These are phyloP conservation scores for Drosophila ezoana DNA, from an alignment of 2,888 invertebrate genomes.

Conservation along the genomic window DNA sequence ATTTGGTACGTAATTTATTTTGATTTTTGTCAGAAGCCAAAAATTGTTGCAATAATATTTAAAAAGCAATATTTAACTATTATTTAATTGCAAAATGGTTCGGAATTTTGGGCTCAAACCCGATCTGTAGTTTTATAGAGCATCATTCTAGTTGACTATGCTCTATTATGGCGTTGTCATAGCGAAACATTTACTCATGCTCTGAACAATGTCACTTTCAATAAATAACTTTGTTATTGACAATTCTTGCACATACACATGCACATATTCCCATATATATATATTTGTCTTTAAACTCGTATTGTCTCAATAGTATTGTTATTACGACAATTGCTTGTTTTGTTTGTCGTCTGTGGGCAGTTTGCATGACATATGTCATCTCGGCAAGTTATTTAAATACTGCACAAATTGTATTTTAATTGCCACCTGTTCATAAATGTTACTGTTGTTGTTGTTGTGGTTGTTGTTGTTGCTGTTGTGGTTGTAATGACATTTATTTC, in stretches of 20 bases:
- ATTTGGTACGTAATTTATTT: too few relatives aligned
- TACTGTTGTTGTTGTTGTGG: conserved; percentile 20
- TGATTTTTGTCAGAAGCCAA: too few relatives aligned
- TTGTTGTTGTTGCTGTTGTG: conserved; percentile 11
- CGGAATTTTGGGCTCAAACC: too few relatives aligned
- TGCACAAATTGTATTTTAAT: conserved; percentile 61
- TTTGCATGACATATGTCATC: conserved; percentile 64
- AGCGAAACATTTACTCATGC: conserved; percentile 7
- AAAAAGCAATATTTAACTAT: too few relatives aligned
- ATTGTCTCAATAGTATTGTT: conserved; percentile 40
- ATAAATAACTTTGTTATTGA: conserved; percentile 48
- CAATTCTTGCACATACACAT: conserved; percentile 12
- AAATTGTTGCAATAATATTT: too few relatives aligned
- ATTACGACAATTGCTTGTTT: conserved; percentile 42
- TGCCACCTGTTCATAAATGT: conserved; percentile 49
- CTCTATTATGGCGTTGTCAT: neutral
- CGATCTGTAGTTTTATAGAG: neutral
- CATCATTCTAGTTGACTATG: neutral
- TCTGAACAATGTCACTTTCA: conserved; percentile 46
- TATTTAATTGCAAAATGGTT: too few relatives aligned
- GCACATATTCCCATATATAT: conserved; percentile 1
- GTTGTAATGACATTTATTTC: conserved; percentile 50
- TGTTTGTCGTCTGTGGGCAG: conserved; percentile 48
- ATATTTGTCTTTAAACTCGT: conserved; percentile 13
- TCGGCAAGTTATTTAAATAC: conserved; percentile 57